Percentiles rank a stretch among this genome's conserved stretches.
Evolutionary conservation across 2,113 vertebrate species (phyloP).

Genomic region (Maccullochella peelii): DNA sequence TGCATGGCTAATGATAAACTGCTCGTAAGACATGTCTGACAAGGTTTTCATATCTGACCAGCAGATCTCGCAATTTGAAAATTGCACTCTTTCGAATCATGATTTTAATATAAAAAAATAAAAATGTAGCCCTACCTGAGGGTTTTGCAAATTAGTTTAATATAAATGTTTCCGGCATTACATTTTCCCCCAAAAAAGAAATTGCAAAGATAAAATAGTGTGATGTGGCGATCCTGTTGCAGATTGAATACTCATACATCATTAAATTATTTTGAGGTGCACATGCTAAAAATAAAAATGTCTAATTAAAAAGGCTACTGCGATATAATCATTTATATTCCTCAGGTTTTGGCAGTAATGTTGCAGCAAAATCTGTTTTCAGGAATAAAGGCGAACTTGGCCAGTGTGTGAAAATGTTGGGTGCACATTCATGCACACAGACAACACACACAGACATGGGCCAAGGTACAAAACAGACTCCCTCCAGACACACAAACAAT

Average conservation of each 20-base stretch:
- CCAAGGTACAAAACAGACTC: slow-evolving; percentile 17
- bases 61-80: background rate
- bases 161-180: background rate
- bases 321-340: slow-evolving; percentile 1
- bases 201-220: background rate
- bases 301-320: background rate
- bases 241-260: background rate
- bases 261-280: background rate
- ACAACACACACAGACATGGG: slow-evolving; percentile 27
- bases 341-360: background rate
- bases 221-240: background rate
- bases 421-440: slow-evolving; percentile 14
- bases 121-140: background rate
- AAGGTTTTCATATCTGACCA: background rate
- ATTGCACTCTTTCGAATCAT: background rate
- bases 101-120: background rate
- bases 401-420: slow-evolving; percentile 3
- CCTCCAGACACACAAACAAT: slow-evolving; percentile 41
- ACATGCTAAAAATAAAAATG: background rate
- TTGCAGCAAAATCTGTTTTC: background rate
- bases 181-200: too few relatives aligned
- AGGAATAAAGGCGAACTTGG: background rate
- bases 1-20: background rate
- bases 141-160: background rate
- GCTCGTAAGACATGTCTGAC: background rate